Evolutionary conservation across 2,113 vertebrate genomes (phyloP), one percentile per base, ranked within the genome.

Genomic region (Spheniscus mendiculus): DNA sequence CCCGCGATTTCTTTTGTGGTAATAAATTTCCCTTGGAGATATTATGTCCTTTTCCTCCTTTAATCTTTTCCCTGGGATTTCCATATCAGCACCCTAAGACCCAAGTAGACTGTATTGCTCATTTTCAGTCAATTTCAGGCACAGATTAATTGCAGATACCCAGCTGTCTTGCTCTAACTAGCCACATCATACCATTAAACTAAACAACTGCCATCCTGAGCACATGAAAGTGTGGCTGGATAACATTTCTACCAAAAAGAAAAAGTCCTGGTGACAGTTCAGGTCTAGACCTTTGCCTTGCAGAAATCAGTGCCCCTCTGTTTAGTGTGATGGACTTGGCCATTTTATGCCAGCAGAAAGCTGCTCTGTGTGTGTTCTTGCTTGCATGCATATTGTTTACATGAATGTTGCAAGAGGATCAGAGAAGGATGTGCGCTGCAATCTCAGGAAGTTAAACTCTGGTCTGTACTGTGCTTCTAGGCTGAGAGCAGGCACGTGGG

Each of bases 51-150:
- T 94, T 93, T 42, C 11, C 61, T 87, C 80, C 80, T 89, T 92
- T 95, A 83, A 58, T 87, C 88, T 96, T 97, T 93, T 81, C 73
- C 61, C 70, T 81, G 42, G 26, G 53, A 59, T 77, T 90, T 96
- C 78, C 59, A 18, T 58, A 53, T 47, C 89, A 76, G 49, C 53
- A 85, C n/a, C 53, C 79, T 67, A 65, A 93, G 42, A 65, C 47
- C 59, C 42, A 42, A 15, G 14, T n/a, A 83, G 82, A 26, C n/a
- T 32, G 29, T 15, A 22, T 4, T 73, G 91, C 71, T 77, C 50
- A 4, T 89, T 93, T 90, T 77, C 91, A 77, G n/a, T 8, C 49
- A 63, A n/a, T 58, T 87, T 53, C 66, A 70, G 87, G 70, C 62
- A 27, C 0, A 1, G 78, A 87, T 94, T 87, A 74, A 73, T 80